phyloP scores from a whole-genome alignment of 1,140 invertebrate genomes.

The Pseudomyrmex flavicornis region DNA sequence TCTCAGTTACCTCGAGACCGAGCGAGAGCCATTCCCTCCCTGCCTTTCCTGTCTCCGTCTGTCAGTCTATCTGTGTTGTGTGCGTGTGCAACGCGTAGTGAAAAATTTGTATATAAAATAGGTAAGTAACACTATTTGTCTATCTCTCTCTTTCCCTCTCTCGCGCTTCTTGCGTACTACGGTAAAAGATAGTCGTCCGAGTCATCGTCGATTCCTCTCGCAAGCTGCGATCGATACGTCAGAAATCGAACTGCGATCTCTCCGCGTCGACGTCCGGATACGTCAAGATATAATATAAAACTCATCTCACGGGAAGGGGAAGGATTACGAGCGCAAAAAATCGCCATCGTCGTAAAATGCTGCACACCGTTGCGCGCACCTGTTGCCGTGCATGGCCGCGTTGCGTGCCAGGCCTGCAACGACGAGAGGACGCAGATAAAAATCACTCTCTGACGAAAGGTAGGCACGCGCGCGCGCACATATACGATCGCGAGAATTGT shows the following conservation, averaged over 20 bases:
- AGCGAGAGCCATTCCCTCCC: constrained; percentile 25
- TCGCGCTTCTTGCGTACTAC: constrained; percentile 5
- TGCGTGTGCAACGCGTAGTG: constrained; percentile 68
- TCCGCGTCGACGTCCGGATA: background rate
- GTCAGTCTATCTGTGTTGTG: constrained; percentile 48
- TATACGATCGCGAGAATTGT: background rate
- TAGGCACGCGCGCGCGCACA: background rate
- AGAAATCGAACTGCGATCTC: background rate
- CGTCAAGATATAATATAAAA: no score
- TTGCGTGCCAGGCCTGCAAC: constrained; percentile 11
- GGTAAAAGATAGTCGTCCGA: constrained; percentile 15
- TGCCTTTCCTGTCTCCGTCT: background rate
- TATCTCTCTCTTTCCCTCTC: background rate
- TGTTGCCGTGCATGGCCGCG: constrained; percentile 62
- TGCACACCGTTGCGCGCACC: constrained; percentile 67
- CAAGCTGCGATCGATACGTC: background rate
- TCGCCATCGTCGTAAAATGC: constrained; percentile 52
- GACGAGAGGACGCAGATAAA: constrained; percentile 47
- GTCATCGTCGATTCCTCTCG: constrained; percentile 16
- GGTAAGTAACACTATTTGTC: constrained; percentile 61
- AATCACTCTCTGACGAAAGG: constrained; percentile 29
- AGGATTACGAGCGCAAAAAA: background rate
- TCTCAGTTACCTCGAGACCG: constrained; percentile 60
- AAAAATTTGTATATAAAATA: constrained; percentile 77
- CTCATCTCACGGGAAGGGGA: background rate